These are phyloP conservation scores for Rhadina sibilatrix DNA, from an alignment of 2,113 vertebrate species.

Conservation along the genomic window DNA sequence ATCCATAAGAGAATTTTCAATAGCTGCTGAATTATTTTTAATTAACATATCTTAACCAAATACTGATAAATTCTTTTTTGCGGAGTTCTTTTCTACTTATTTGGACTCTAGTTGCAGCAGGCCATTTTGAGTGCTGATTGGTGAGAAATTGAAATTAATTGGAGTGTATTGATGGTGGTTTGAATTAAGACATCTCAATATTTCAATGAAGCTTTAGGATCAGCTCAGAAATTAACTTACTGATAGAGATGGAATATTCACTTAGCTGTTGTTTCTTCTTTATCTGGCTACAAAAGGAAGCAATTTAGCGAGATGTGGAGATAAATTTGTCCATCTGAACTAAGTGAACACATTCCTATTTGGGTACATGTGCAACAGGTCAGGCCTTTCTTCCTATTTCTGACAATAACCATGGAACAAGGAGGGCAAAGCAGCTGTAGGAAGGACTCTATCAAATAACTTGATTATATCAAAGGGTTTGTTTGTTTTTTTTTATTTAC, in stretches of 20 bases:
- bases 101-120: rapidly evolving
- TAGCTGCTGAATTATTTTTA: neutral
- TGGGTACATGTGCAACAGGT: neutral
- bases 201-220: neutral
- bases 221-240: neutral
- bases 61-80: neutral
- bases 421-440: neutral
- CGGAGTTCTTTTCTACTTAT: neutral
- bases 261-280: neutral
- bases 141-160: neutral
- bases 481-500: neutral
- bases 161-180: neutral
- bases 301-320: neutral
- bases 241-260: neutral
- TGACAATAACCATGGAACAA: neutral
- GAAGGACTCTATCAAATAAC: neutral
- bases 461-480: neutral
- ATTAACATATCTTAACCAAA: neutral
- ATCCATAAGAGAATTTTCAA: neutral
- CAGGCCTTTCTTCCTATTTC: neutral
- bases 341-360: neutral
- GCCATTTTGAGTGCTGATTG: neutral
- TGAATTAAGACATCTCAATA: neutral
- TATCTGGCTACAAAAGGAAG: neutral
- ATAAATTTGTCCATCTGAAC: neutral